Evolutionary conservation across 2,888 invertebrate species (phyloP).

Genomic region (Boloria selene): DNA sequence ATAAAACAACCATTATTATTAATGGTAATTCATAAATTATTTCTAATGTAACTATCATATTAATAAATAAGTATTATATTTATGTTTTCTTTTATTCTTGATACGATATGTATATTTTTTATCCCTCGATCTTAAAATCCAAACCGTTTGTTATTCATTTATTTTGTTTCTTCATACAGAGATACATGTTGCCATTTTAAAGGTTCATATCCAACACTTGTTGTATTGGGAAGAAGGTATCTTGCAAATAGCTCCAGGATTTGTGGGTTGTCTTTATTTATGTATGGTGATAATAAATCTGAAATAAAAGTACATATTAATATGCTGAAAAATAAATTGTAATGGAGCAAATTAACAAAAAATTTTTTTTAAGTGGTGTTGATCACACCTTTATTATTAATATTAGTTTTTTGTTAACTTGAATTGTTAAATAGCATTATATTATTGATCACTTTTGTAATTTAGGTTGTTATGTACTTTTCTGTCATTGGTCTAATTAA

Average conservation of each 20-base stretch:
- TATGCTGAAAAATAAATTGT: constrained; percentile 1
- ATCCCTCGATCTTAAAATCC: neutral
- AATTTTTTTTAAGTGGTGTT: too few species aligned
- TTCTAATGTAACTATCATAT: constrained; percentile 43
- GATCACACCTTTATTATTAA: too few species aligned
- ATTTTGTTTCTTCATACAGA: constrained; percentile 63
- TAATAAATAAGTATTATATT: constrained; percentile 55
- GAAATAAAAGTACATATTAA: constrained; percentile 13
- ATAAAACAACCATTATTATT: constrained; percentile 62
- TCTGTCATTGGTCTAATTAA: too few species aligned
- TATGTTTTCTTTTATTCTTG: constrained; percentile 25
- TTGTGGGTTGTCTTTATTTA: constrained; percentile 78
- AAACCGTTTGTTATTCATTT: neutral
- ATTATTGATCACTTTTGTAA: too few species aligned
- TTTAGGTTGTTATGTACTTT: too few species aligned
- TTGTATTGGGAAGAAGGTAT: constrained; percentile 92
- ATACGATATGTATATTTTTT: neutral
- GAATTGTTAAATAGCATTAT: too few species aligned
- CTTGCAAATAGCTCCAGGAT: constrained; percentile 96
- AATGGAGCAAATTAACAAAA: neutral
- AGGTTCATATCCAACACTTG: constrained; percentile 94
- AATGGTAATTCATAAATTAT: constrained; percentile 58
- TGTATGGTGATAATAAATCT: constrained; percentile 79
- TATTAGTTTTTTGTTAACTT: too few species aligned
- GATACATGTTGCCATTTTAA: constrained; percentile 89